Evolutionary conservation across 2,113 vertebrate genomes (phyloP).

Genomic region (Tragulus kanchil): DNA sequence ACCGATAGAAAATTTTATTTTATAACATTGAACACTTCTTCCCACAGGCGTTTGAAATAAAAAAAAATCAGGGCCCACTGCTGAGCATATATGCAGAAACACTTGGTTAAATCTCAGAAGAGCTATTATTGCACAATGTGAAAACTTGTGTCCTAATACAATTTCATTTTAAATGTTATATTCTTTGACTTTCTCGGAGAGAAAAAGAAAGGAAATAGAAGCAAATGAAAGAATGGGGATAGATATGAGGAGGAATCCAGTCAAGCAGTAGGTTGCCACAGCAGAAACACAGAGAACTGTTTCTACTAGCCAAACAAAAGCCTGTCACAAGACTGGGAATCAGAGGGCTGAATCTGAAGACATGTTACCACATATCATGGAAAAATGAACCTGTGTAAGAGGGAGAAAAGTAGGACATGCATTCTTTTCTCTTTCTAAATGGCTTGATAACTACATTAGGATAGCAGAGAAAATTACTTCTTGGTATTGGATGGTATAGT

Average conservation of each 20-base stretch:
- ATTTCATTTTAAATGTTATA: slow-evolving; percentile 39
- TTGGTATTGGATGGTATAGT: background rate
- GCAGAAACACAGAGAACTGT: background rate
- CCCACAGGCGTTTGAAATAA: slow-evolving; percentile 17
- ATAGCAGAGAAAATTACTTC: background rate
- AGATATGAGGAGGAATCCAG: background rate
- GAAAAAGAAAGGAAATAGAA: slow-evolving; percentile 60
- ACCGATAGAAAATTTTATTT: background rate
- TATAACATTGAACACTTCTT: background rate
- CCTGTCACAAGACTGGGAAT: background rate
- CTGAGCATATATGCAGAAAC: slow-evolving; percentile 48
- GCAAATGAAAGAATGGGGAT: background rate
- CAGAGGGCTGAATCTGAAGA: background rate
- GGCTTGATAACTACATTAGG: background rate
- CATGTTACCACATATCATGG: background rate
- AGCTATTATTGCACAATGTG: background rate
- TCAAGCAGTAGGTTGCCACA: background rate
- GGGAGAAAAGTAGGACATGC: background rate
- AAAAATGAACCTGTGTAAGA: background rate
- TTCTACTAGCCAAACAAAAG: slow-evolving; percentile 14
- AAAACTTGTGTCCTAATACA: slow-evolving; percentile 43
- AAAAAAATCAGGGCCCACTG: background rate
- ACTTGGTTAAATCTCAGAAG: slow-evolving; percentile 38
- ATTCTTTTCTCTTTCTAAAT: background rate
- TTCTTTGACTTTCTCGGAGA: slow-evolving; percentile 43